phyloP scores from a whole-genome alignment of 2,113 vertebrate genomes.

The Pomatorhinus ruficollis region DNA sequence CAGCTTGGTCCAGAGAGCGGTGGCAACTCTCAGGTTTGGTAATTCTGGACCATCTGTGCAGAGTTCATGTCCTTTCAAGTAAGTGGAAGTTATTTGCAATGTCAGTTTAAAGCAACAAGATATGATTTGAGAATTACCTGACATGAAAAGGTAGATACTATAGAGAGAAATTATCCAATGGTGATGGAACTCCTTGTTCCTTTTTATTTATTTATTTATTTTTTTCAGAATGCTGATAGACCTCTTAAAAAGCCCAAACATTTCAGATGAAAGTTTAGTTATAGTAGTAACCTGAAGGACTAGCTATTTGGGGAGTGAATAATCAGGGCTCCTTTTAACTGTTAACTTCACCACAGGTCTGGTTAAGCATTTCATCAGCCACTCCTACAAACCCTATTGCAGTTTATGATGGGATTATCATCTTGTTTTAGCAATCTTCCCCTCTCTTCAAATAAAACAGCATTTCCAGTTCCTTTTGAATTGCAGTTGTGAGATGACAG shows the following conservation, averaged over 20 bases:
- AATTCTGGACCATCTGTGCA: background rate
- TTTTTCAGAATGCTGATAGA: background rate
- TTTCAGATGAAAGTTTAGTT: background rate
- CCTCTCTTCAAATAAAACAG: background rate
- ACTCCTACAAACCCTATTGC: background rate
- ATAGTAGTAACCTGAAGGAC: background rate
- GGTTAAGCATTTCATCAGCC: background rate
- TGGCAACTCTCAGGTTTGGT: background rate
- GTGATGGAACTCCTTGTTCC: background rate
- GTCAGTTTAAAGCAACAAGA: background rate
- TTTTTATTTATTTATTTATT: background rate
- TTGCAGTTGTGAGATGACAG: background rate
- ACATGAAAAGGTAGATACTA: background rate
- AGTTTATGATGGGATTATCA: background rate
- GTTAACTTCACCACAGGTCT: background rate
- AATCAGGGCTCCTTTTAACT: background rate
- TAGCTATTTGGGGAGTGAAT: background rate
- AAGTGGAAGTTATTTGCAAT: background rate
- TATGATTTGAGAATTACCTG: background rate
- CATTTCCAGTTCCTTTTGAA: background rate
- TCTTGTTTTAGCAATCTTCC: background rate
- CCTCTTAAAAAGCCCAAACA: background rate
- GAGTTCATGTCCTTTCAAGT: background rate
- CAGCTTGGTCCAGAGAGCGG: background rate
- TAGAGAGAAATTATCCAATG: background rate